Percentiles rank a stretch among this genome's conserved stretches.
phyloP scores from a whole-genome alignment of 2,113 vertebrate genomes.

The pig (Sus scrofa) region T2T-Sscrofa CM000820.6:6088501-6089000 shows the following conservation, averaged over 20 bases:
- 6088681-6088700: slow-evolving; percentile 65
- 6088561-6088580: slow-evolving; percentile 44
- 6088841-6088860: neutral
- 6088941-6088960: slow-evolving; percentile 27
- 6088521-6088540: slow-evolving; percentile 38
- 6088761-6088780: slow-evolving; percentile 39
- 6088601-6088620: slow-evolving; percentile 25
- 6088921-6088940: slow-evolving; percentile 15
- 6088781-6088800: neutral
- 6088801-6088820: neutral
- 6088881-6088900: neutral
- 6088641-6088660: slow-evolving; percentile 56
- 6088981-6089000: neutral
- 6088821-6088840: slow-evolving; percentile 47
- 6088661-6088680: neutral
- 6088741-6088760: slow-evolving; percentile 47
- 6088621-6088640: slow-evolving; percentile 58
- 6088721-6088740: slow-evolving; percentile 55
- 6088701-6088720: slow-evolving; percentile 54
- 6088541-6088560: slow-evolving; percentile 39
- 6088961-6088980: slow-evolving; percentile 56
- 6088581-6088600: slow-evolving; percentile 47
- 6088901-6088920: slow-evolving; percentile 8
- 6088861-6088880: neutral
- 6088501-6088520: neutral